These are phyloP conservation scores for Drosophila pruinosa DNA, from an alignment of 1,140 invertebrate genomes.

Conservation along the genomic window DNA sequence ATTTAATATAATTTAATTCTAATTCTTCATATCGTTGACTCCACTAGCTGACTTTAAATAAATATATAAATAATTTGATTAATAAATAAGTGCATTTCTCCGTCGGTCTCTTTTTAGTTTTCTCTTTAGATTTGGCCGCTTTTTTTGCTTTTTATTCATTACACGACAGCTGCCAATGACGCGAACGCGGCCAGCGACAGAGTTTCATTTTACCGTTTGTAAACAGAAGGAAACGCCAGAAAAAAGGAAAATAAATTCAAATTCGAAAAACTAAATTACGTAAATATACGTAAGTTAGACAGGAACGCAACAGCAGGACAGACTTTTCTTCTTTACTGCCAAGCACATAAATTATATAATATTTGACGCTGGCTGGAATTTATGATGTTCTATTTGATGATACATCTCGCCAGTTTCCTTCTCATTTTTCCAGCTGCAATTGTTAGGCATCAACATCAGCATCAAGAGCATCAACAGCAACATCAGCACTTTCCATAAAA, in stretches of 20 bases:
- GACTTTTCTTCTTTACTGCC: background rate
- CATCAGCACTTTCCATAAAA: constrained; percentile 34
- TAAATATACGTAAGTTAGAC: constrained; percentile 45
- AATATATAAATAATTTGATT: background rate
- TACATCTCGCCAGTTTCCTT: background rate
- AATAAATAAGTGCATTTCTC: background rate
- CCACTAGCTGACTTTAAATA: too few relatives aligned
- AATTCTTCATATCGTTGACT: too few relatives aligned
- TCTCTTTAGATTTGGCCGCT: background rate
- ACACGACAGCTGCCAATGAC: constrained; percentile 17
- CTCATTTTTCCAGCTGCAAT: constrained; percentile 29
- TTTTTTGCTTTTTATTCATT: too few relatives aligned
- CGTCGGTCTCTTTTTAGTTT: background rate
- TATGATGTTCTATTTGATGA: constrained; percentile 41
- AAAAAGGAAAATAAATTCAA: constrained; percentile 30
- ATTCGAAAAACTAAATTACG: constrained; percentile 47
- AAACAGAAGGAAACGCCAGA: background rate
- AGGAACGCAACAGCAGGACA: constrained; percentile 5
- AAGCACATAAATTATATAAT: constrained; percentile 57
- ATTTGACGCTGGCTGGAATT: constrained; percentile 21
- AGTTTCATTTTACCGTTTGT: constrained; percentile 4
- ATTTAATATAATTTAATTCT: too few relatives aligned
- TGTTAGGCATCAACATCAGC: constrained; percentile 39
- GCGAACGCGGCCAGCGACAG: constrained; percentile 26
- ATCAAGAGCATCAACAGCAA: too few relatives aligned